phyloP scores from a whole-genome alignment of 2,797 vertebrate species.

The Benthosema pterotum region DNA sequence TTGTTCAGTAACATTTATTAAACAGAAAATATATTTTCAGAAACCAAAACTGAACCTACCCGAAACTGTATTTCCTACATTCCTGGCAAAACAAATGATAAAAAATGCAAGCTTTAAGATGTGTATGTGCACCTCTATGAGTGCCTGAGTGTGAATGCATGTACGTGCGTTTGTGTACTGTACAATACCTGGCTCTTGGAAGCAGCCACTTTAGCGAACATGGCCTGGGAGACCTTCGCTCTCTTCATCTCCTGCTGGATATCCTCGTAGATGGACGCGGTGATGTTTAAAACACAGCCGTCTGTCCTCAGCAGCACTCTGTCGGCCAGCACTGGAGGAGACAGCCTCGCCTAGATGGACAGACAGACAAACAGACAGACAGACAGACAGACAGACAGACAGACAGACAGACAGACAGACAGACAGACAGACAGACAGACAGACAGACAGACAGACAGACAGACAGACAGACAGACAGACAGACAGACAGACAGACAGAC shows the following conservation, averaged over 20 bases:
- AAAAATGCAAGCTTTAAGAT: no score
- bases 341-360: constrained; percentile 86
- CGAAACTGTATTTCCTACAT: no score
- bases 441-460: not conserved
- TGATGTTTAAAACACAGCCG: constrained; percentile 89
- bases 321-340: constrained; percentile 87
- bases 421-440: no score
- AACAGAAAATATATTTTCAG: no score
- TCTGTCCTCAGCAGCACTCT: constrained; percentile 87
- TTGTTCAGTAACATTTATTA: no score
- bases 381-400: constrained; percentile 1
- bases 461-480: not conserved
- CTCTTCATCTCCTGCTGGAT: constrained; percentile 97
- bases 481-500: no score
- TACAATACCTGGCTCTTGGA: constrained; percentile 93
- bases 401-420: not conserved
- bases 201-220: constrained; percentile 94
- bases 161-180: not conserved
- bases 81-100: no score
- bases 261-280: constrained; percentile 93
- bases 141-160: not conserved
- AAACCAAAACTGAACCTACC: no score
- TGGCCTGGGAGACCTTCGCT: constrained; percentile 94
- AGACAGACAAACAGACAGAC: not conserved
- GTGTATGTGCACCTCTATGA: not conserved